Evolutionary conservation across 2,888 invertebrate genomes (phyloP).

Genomic region (Clepsis dumicolana): DNA sequence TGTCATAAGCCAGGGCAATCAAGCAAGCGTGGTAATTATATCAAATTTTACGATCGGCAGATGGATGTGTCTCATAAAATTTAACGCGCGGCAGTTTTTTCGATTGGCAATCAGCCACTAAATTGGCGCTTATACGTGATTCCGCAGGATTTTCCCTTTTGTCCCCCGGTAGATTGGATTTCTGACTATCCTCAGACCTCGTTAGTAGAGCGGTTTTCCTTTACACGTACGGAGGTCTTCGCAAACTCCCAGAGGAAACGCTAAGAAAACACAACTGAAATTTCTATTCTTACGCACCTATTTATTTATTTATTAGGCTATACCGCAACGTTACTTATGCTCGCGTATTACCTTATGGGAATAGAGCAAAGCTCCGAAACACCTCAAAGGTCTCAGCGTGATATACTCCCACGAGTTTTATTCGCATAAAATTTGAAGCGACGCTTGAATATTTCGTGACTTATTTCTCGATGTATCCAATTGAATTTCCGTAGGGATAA

Average conservation of each 20-base stretch:
- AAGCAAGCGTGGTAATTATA: slow-evolving; percentile 39
- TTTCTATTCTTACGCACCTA: slow-evolving; percentile 39
- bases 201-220: slow-evolving; percentile 37
- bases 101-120: slow-evolving; percentile 43
- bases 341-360: slow-evolving; percentile 19
- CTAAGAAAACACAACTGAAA: slow-evolving; percentile 27
- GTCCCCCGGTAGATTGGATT: slow-evolving; percentile 41
- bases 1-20: slow-evolving; percentile 27
- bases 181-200: slow-evolving; percentile 40
- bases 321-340: neutral
- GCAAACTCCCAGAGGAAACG: slow-evolving; percentile 32
- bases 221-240: slow-evolving; percentile 35
- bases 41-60: slow-evolving; percentile 33
- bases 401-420: slow-evolving; percentile 6
- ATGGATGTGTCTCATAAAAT: slow-evolving; percentile 41
- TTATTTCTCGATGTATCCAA: slow-evolving; percentile 13
- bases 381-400: slow-evolving; percentile 11
- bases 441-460: neutral
- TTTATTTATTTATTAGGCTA: slow-evolving; percentile 30
- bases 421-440: slow-evolving; percentile 6
- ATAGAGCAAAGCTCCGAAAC: slow-evolving; percentile 8
- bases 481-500: neutral
- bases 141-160: slow-evolving; percentile 38
- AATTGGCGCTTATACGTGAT: slow-evolving; percentile 43
- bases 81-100: slow-evolving; percentile 42